These are phyloP conservation scores for Diprion similis DNA, from an alignment of 1,140 invertebrate species.

Conservation along the genomic window DNA sequence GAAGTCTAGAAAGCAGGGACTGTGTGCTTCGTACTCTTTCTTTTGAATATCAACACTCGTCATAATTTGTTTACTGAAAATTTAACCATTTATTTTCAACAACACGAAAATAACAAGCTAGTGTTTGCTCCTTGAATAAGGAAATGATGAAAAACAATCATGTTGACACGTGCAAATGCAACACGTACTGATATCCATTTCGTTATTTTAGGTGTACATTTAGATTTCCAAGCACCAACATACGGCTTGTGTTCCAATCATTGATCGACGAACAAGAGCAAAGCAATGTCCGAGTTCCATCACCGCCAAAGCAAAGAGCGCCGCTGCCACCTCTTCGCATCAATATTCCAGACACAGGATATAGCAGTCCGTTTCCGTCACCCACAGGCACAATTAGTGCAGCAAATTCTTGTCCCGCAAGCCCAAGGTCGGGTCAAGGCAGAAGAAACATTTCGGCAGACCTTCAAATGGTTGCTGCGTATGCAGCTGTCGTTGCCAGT, in stretches of 20 bases:
- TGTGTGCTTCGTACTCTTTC: too few species aligned
- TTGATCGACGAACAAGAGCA: conserved; percentile 77
- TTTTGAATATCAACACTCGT: too few species aligned
- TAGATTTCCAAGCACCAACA: conserved; percentile 96
- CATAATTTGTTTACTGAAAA: too few species aligned
- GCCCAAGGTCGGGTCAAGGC: conserved; percentile 79
- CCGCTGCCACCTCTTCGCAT: conserved; percentile 80
- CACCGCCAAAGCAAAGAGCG: conserved; percentile 55
- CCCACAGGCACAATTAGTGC: conserved; percentile 90
- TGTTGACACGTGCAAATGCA: too few species aligned
- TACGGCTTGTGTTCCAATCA: conserved; percentile 92
- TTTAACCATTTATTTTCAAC: too few species aligned
- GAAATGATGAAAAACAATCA: too few species aligned
- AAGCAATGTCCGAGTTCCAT: conserved; percentile 52
- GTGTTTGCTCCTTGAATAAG: too few species aligned
- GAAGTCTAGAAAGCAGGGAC: too few species aligned
- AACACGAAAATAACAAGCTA: too few species aligned
- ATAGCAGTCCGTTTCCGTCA: conserved; percentile 91
- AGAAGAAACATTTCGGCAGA: conserved; percentile 73
- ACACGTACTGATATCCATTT: neutral
- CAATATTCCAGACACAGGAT: conserved; percentile 86
- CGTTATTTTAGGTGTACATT: conserved; percentile 84
- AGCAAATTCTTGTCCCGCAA: conserved; percentile 96
- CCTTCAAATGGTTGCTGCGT: conserved; percentile 75
- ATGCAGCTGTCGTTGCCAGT: conserved; percentile 68